Percentiles rank a stretch among this genome's conserved stretches.
Conservation (phyloP, 2,797 vertebrate species). For the Gephyroberyx darwinii region DNA sequence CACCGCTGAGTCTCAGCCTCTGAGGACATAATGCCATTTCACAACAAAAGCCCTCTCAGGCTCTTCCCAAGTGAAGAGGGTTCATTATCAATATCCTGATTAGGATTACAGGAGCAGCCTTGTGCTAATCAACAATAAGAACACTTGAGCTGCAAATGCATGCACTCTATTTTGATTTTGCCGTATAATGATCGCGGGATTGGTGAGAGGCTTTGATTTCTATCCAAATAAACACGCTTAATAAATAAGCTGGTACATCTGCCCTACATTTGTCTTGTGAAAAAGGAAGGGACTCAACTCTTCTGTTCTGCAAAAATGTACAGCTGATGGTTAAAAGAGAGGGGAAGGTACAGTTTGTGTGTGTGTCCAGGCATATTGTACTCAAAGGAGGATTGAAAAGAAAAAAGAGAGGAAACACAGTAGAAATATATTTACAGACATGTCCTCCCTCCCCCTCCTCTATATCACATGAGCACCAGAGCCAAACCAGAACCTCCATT, state of each 20-base stretch:
- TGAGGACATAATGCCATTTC: conserved; percentile 46
- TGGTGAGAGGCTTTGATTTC: conserved; percentile 50
- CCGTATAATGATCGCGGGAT: conserved; percentile 48
- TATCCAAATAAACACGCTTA: conserved; percentile 61
- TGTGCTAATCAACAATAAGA: conserved; percentile 66
- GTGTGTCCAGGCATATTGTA: conserved; percentile 8
- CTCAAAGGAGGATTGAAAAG: conserved; percentile 11
- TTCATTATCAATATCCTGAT: conserved; percentile 71
- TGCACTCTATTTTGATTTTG: conserved; percentile 55
- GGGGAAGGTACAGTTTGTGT: conserved; percentile 11
- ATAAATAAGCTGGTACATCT: conserved; percentile 20
- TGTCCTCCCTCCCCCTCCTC: conserved; percentile 27
- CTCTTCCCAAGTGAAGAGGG: conserved; percentile 46
- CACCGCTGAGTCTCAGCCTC: neutral
- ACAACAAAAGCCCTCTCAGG: conserved; percentile 51
- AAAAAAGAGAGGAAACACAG: conserved; percentile 15
- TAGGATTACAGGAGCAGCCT: conserved; percentile 56
- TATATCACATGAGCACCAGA: conserved; percentile 51
- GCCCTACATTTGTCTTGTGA: conserved; percentile 32
- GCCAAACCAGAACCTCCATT: conserved; percentile 35
- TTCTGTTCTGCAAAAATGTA: conserved; percentile 36
- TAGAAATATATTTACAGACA: conserved; percentile 45
- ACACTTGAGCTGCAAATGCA: conserved; percentile 51
- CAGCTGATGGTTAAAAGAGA: conserved; percentile 6
- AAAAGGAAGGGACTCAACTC: conserved; percentile 1